Conservation (phyloP, 2,888 invertebrate genomes). For the Thymelicus sylvestris region DNA sequence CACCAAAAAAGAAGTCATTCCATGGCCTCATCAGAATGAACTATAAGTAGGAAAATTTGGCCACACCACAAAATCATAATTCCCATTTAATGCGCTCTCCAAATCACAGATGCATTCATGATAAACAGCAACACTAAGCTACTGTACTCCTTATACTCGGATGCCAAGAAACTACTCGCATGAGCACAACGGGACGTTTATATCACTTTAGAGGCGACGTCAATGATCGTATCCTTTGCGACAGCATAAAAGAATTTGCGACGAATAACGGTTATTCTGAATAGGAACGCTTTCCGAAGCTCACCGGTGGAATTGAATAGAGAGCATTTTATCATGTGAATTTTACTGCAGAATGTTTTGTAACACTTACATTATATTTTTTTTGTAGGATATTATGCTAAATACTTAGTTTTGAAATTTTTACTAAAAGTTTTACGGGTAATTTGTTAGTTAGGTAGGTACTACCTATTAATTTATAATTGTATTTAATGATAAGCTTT, state of each 20-base stretch:
- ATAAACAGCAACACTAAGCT: slow-evolving; percentile 1
- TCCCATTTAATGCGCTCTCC: background rate
- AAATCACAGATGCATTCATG: background rate
- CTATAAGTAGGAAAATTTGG: background rate
- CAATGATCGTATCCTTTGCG: slow-evolving; percentile 68
- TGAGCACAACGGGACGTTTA: slow-evolving; percentile 55
- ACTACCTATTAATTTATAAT: no score
- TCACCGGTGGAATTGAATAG: slow-evolving; percentile 13
- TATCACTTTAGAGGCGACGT: slow-evolving; percentile 74
- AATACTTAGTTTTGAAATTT: background rate
- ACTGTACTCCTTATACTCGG: slow-evolving; percentile 1
- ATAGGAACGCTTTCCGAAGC: slow-evolving; percentile 51
- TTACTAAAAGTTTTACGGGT: background rate
- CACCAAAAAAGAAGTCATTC: no score
- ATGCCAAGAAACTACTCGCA: slow-evolving; percentile 16
- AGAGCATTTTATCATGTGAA: slow-evolving; percentile 5
- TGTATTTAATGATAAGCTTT: no score
- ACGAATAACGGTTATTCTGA: slow-evolving; percentile 63
- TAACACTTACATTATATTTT: background rate
- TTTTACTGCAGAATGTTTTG: background rate
- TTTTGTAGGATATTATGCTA: background rate
- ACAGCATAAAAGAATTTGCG: slow-evolving; percentile 65
- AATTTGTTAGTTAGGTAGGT: no score
- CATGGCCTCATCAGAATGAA: no score
- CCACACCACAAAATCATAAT: background rate